A percentile compares a stretch with the other conserved stretches of the same genome.
These are phyloP conservation scores for Scopus umbretta DNA, from an alignment of 2,113 vertebrate genomes.

Conservation along the genomic window DNA sequence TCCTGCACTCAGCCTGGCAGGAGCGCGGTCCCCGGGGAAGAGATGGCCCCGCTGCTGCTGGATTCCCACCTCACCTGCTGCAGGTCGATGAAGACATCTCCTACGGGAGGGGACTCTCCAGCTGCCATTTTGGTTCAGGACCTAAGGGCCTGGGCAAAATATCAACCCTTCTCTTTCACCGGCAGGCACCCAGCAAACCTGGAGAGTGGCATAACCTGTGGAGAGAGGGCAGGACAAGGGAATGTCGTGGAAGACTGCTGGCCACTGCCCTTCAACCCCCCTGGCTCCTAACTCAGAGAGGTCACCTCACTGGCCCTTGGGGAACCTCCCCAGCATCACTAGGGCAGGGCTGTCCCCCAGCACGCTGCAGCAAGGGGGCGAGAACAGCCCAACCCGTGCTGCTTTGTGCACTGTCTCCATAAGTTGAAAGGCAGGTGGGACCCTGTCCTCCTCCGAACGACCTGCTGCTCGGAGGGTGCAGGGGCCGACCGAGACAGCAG, in stretches of 20 bases:
- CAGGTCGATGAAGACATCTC: constrained; percentile 79
- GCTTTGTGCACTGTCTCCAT: neutral
- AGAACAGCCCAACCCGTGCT: accelerated
- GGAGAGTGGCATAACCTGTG: constrained; percentile 88
- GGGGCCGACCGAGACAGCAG: neutral
- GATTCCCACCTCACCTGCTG: constrained; percentile 77
- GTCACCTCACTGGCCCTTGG: neutral
- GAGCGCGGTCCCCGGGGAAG: accelerated
- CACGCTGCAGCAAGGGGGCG: neutral
- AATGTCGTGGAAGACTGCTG: constrained; percentile 13
- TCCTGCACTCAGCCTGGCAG: neutral
- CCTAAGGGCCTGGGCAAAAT: constrained; percentile 61
- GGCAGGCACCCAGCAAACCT: constrained; percentile 82
- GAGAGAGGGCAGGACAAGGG: constrained; percentile 58
- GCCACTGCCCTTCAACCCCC: constrained; percentile 10
- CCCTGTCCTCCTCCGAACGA: neutral
- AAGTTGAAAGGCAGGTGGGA: neutral
- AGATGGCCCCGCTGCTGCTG: neutral
- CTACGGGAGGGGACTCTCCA: constrained; percentile 79
- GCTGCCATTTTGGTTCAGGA: constrained; percentile 83
- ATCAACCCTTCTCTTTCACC: constrained; percentile 92
- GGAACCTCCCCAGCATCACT: neutral
- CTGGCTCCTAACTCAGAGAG: neutral
- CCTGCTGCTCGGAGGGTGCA: neutral
- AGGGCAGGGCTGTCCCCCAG: neutral